Conservation (phyloP, 35 echinoderm and acorn worm genomes). For the Apostichopus californicus region DNA sequence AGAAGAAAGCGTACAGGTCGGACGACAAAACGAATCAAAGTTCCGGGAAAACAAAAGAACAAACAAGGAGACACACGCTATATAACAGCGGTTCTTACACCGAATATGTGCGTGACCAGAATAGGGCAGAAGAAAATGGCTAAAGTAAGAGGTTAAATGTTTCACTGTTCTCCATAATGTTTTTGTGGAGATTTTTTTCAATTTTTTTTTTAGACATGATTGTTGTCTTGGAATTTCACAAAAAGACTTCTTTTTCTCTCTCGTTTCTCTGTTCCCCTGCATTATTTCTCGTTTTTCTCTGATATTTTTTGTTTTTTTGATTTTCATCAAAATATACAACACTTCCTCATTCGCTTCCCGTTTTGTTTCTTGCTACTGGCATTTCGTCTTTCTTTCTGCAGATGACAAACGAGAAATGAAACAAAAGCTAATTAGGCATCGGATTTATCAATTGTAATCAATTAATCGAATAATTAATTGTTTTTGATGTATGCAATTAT, state of each 20-base stretch:
- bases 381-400: slow-evolving; percentile 52
- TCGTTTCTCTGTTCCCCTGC: neutral
- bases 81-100: neutral
- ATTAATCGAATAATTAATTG: too few species aligned
- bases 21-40: too few species aligned
- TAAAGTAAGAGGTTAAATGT: neutral
- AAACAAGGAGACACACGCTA: neutral
- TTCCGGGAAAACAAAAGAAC: neutral
- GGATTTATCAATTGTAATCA: too few species aligned
- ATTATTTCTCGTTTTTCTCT: neutral
- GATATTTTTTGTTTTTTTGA: neutral
- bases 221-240: neutral
- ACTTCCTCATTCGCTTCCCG: slow-evolving; percentile 13
- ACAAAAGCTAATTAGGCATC: neutral
- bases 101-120: neutral
- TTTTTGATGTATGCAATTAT: too few species aligned
- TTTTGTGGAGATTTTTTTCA: neutral
- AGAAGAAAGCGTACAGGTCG: too few species aligned
- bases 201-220: neutral
- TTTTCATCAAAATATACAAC: slow-evolving; percentile 55
- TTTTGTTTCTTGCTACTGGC: slow-evolving; percentile 57
- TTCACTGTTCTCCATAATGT: too few species aligned
- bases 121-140: neutral
- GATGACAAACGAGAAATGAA: neutral
- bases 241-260: neutral